These are phyloP conservation scores for Gerris buenoi DNA, from an alignment of 1,140 invertebrate genomes.

Conservation along the genomic window DNA sequence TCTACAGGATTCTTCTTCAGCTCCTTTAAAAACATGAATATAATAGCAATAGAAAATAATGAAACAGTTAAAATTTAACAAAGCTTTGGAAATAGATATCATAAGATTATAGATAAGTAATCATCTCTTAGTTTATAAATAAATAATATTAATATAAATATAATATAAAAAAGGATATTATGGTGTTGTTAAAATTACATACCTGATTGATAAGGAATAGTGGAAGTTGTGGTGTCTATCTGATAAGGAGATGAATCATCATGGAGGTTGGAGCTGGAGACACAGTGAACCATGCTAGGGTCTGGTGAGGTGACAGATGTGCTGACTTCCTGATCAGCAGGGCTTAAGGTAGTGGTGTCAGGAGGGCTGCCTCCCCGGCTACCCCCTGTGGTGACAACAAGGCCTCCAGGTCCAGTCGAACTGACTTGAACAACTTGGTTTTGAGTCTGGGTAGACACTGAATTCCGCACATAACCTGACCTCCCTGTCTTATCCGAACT, in stretches of 20 bases:
- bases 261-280: slow-evolving; percentile 48
- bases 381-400: slow-evolving; percentile 37
- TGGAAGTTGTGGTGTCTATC: slow-evolving; percentile 4
- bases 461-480: slow-evolving; percentile 29
- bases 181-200: neutral
- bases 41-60: too few species aligned
- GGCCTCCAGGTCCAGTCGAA: slow-evolving; percentile 25
- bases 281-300: slow-evolving; percentile 56
- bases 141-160: neutral
- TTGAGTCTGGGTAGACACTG: slow-evolving; percentile 56
- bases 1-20: too few species aligned
- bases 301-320: slow-evolving; percentile 22
- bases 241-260: slow-evolving; percentile 13
- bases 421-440: slow-evolving; percentile 31
- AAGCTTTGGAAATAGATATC: too few species aligned
- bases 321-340: slow-evolving; percentile 33
- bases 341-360: slow-evolving; percentile 66
- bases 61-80: too few species aligned
- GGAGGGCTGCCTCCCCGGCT: slow-evolving; percentile 42
- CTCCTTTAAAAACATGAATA: too few species aligned
- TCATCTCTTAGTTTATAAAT: neutral
- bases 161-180: neutral
- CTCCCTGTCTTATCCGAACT: slow-evolving; percentile 4
- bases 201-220: neutral
- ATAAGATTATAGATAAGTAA: too few species aligned